Evolutionary conservation across 2,797 vertebrate genomes (phyloP).

Genomic region (Pogoniulus pusillus): DNA sequence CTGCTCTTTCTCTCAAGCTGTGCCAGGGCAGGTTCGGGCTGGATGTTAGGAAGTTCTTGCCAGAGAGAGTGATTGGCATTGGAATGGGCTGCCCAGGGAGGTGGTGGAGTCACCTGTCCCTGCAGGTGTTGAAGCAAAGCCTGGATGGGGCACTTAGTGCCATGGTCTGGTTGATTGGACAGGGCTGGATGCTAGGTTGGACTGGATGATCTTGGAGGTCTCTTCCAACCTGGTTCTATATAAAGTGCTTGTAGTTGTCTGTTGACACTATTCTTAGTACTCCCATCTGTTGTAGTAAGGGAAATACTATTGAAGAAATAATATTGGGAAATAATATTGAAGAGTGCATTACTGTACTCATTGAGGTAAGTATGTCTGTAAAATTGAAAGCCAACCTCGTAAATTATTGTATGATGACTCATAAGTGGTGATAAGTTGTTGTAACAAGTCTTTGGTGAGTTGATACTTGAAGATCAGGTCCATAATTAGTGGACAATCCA

Average conservation of each 20-base stretch:
- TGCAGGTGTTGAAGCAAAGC: no score
- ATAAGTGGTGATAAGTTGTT: neutral
- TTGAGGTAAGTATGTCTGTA: neutral
- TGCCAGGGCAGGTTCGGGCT: no score
- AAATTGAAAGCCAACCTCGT: neutral
- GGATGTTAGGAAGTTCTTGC: no score
- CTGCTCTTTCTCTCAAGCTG: neutral
- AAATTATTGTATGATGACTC: neutral
- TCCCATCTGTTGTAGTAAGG: neutral
- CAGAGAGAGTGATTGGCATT: no score
- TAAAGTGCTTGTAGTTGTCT: neutral
- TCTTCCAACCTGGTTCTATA: no score
- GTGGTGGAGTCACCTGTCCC: no score
- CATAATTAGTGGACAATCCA: neutral
- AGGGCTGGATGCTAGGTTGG: no score
- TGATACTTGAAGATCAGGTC: neutral
- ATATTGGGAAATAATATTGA: neutral
- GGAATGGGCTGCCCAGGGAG: no score
- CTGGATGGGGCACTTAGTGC: no score
- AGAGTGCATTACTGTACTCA: neutral
- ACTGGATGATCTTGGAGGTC: no score
- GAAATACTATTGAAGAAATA: neutral
- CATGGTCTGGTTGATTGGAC: no score
- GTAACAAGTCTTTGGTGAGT: neutral
- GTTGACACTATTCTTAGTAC: neutral